Evolutionary conservation across 1,140 invertebrate genomes (phyloP).

Genomic region (Aphaenogaster rudis): DNA sequence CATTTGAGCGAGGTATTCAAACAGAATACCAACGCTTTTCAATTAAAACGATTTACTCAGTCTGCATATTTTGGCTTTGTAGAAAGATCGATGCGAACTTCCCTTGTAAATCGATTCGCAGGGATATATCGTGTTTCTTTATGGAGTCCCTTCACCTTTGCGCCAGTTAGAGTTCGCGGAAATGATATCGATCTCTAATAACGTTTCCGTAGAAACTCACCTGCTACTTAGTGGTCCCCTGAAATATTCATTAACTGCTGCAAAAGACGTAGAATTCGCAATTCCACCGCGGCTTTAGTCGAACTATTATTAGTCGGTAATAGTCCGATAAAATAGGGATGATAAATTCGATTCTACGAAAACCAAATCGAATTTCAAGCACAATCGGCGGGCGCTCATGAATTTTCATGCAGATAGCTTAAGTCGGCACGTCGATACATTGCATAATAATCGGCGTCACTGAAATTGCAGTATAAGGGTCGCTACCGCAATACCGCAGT

Average conservation of each 20-base stretch:
- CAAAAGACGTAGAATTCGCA: slow-evolving; percentile 42
- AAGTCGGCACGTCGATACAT: slow-evolving; percentile 52
- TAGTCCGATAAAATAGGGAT: slow-evolving; percentile 41
- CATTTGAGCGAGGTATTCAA: background rate
- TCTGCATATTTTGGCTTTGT: slow-evolving; percentile 2
- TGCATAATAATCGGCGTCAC: slow-evolving; percentile 54
- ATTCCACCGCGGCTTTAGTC: slow-evolving; percentile 13
- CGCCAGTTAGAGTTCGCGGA: slow-evolving; percentile 37
- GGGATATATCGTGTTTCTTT: slow-evolving; percentile 4
- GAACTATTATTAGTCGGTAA: slow-evolving; percentile 37
- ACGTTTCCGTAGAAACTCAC: slow-evolving; percentile 51
- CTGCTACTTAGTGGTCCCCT: slow-evolving; percentile 45
- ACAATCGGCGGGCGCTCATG: slow-evolving; percentile 22
- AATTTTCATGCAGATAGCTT: slow-evolving; percentile 43
- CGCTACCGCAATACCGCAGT: slow-evolving; percentile 32
- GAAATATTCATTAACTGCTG: slow-evolving; percentile 63
- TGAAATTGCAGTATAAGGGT: slow-evolving; percentile 52
- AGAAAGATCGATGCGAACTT: background rate
- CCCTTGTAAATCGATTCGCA: background rate
- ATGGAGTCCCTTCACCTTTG: slow-evolving; percentile 44
- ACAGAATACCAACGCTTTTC: background rate
- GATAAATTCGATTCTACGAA: slow-evolving; percentile 56
- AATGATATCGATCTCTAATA: slow-evolving; percentile 65
- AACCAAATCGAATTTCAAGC: slow-evolving; percentile 38
- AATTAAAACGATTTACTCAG: background rate